phyloP scores from a whole-genome alignment of 1,140 invertebrate species.

The Bombus sylvicola region DNA sequence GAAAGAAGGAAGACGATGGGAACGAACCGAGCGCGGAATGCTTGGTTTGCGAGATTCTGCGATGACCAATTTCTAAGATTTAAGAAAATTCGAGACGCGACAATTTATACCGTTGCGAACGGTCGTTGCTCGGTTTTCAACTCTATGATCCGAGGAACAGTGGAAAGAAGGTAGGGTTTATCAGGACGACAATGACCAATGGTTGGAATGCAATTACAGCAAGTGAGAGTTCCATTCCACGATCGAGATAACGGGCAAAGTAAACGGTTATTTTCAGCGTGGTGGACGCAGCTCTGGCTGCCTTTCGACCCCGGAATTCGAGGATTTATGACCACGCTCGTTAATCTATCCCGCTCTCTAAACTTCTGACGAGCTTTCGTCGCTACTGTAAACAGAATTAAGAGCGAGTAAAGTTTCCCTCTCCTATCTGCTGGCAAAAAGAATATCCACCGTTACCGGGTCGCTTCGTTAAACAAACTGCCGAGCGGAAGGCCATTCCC shows the following conservation, averaged over 20 bases:
- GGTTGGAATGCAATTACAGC: not conserved
- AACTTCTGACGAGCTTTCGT: slow-evolving; percentile 37
- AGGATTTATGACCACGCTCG: slow-evolving; percentile 30
- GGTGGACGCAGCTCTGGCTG: too few relatives aligned
- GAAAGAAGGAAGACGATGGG: too few relatives aligned
- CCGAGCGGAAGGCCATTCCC: not conserved
- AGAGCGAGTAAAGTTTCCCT: slow-evolving; percentile 22
- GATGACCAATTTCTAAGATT: too few relatives aligned
- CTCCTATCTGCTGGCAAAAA: not conserved
- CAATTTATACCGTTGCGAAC: not conserved
- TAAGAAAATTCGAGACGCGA: not conserved
- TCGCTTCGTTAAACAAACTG: slow-evolving; percentile 61
- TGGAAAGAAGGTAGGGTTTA: not conserved
- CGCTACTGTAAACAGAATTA: slow-evolving; percentile 48
- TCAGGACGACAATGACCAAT: not conserved
- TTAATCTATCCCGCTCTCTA: slow-evolving; percentile 33
- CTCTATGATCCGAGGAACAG: not conserved
- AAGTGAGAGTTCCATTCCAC: not conserved
- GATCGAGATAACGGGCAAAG: slow-evolving; percentile 24
- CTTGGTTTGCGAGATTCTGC: too few relatives aligned
- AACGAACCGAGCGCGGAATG: too few relatives aligned
- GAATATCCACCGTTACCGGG: slow-evolving; percentile 26
- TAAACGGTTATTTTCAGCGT: not conserved
- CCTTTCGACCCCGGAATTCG: not conserved
- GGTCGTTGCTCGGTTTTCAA: not conserved